Conservation (phyloP, 1,140 invertebrate species). For the Vollenhovia emeryi region DNA sequence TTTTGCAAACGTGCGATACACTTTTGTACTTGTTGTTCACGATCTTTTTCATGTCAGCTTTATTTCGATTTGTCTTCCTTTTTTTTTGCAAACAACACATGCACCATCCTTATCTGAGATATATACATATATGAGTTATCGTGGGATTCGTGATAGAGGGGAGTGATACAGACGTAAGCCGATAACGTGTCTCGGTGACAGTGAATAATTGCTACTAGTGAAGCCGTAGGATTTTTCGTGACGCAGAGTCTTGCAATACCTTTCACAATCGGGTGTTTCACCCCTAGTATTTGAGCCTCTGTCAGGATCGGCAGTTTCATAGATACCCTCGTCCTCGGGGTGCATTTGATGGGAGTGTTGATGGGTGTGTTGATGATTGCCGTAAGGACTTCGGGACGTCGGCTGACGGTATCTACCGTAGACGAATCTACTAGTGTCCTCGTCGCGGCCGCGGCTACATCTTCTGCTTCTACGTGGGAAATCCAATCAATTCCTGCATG, state of each 20-base stretch:
- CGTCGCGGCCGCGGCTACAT: constrained; percentile 85
- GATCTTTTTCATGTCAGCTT: background rate
- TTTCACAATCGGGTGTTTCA: constrained; percentile 94
- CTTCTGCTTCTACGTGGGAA: constrained; percentile 84
- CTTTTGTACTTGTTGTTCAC: constrained; percentile 7
- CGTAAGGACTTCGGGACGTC: constrained; percentile 87
- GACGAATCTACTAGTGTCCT: constrained; percentile 89
- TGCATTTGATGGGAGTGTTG: constrained; percentile 87
- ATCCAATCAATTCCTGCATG: constrained; percentile 66
- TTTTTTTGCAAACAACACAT: constrained; percentile 38
- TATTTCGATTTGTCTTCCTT: background rate
- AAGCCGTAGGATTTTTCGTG: constrained; percentile 62
- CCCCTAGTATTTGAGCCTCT: constrained; percentile 87
- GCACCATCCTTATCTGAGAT: constrained; percentile 73
- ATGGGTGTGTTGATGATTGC: constrained; percentile 85
- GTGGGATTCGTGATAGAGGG: constrained; percentile 21
- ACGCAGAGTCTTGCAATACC: constrained; percentile 86
- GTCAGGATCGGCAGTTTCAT: constrained; percentile 93
- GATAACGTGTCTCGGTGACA: constrained; percentile 25
- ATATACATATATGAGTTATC: constrained; percentile 33
- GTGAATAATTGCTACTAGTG: constrained; percentile 30
- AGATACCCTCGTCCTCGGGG: constrained; percentile 94
- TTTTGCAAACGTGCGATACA: background rate
- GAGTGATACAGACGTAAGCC: constrained; percentile 31
- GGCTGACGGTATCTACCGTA: constrained; percentile 93